Base-by-base conservation (phyloP, 1,140 invertebrate species). In the Battus philenor region DNA sequence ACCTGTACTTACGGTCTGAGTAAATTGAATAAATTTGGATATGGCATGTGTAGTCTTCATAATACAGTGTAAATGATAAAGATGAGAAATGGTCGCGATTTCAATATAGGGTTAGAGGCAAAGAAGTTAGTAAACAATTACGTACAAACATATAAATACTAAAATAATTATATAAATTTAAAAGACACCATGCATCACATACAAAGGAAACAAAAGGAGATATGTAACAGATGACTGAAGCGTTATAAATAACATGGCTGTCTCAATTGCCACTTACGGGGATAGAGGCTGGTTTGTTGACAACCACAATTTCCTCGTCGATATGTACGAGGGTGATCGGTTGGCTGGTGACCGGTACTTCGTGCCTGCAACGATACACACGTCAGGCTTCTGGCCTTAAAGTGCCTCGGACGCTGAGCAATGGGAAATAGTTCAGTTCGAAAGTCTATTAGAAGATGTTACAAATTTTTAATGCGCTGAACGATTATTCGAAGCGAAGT, bases 251-350 rank as follows among this genome's bases (percentile, higher is more conserved):
- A 79, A 77, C 56, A 89, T 92, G 91, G 91, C 91, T 88, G 91
- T 93, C 90, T 90, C 89, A 88, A 86, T 89, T 90, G 90, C 90
- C 90, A 93, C 92, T 93, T 93, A 94, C 97, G 86, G 98, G 98
- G 89, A 99, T 97, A 86, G 98, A 99, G 77, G 97, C 94, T 69
- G 98, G 98, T 92, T 99, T 99, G 91, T 99, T 97, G 81, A 99
- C 94, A 82, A 99, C 98, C 86, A 99, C 92, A 88, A 99, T 91
- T 89, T 99, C 96, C 87, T 98, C 95, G 90, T 96, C 96, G 90
- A 98, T 96, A 89, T 96, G 93, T 80, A 99, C 93, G 86, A 99
- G 94, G 86, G 94, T 93, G 88, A 99, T 95, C 76, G 93, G 92
- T 88, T 95, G 92, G 86, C 93, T 94, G 86, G 95, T 94, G 86